Base-by-base conservation (phyloP, 2,797 vertebrate species). In the Pyrocephalus nanus region DNA sequence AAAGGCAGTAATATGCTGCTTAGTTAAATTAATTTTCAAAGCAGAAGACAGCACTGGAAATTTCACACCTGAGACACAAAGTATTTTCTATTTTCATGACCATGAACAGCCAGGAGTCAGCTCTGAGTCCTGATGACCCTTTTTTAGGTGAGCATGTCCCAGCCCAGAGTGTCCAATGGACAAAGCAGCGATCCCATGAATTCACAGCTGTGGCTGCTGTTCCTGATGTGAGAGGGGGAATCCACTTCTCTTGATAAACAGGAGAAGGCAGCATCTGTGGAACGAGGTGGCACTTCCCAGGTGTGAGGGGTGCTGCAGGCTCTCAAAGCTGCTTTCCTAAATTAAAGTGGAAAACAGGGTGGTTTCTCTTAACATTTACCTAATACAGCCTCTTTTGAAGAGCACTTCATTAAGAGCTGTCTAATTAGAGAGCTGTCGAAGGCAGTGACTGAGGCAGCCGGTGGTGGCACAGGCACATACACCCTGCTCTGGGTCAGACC, bases 361-460 rank as follows among this genome's bases (percentile, higher is more conserved):
- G 58, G 19, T 57, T 74, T 77, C 79, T 66, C 58, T 51, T 53
- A 36, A 25, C 1, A 1, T 60, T 54, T 53, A 36, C 60, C 36
- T 62, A 58, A n/a, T 13, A 38, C 62, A 84, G 57, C 43, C 34
- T 74, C n/a, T 61, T 50, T 21, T 38, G 62, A 76, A 29, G 47
- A 26, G 61, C 19, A 8, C 22, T 80, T 65, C 1, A 3, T 73
- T n/a, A 57, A 58, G 61, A 36, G 60, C 29, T 73, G n/a, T 45
- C 69, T 27, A 16, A 61, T 43, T 32, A 42, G 32, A 47, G 42
- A 43, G 42, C 43, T 51, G 50, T 53, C 14, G 14, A 17, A 36
- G 2, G 18, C 43, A 22, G 40, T 0, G 8, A 8, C 3, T 17
- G 36, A 64, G 36, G 21, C 1, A 7, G 50, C 14, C 4, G 9